Base-by-base conservation (phyloP, 2,113 vertebrate species). In the Solenodon paradoxus region DNA sequence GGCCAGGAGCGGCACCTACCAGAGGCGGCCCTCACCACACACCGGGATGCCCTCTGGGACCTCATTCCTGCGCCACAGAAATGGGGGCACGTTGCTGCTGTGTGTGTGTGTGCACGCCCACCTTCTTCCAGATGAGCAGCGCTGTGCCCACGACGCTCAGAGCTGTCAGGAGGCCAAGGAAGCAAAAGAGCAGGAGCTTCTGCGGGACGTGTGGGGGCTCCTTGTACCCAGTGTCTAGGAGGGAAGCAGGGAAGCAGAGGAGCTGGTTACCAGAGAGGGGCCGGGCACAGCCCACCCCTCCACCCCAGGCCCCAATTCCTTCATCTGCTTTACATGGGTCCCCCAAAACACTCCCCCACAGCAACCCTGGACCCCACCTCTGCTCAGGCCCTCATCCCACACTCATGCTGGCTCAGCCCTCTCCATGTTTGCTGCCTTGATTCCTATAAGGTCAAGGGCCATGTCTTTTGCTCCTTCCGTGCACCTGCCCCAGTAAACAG, bases 41-140 rank as follows among this genome's bases (percentile, higher is more conserved):
- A 12, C 30, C 4, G 9, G 24, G 55, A 42, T 19, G 16, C 3
- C 42, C 59, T 7, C 1, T 0, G 2, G 7, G 47, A 35, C 3
- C 10, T 24, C 4, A 2, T 35, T 51, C 68, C n/a, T 5, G 9
- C 11, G 26, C 13, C 9, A 8, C 2, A 0, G 6, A 1, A 2
- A 5, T 4, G 12, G 8, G 26, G 26, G 11, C 35, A 19, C 6
- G 0, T 35, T 0, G 0, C 5, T 4, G 11, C 57, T 0, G 0
- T 2, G 30, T 0, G 1, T 2, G n/a, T 26, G 9, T 19, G 64
- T 5, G n/a, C 4, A 4, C 35, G 17, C 69, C 0, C 91, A 97
- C 97, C 97, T 97, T 98, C 91, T 97, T 98, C 98, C 98, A 98
- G 42, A 98, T 77, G 82, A 98, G 95, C 81, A 98, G 72, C n/a